Evolutionary conservation across 2,888 invertebrate genomes (phyloP).

Genomic region (Melangyna quadrimaculata): DNA sequence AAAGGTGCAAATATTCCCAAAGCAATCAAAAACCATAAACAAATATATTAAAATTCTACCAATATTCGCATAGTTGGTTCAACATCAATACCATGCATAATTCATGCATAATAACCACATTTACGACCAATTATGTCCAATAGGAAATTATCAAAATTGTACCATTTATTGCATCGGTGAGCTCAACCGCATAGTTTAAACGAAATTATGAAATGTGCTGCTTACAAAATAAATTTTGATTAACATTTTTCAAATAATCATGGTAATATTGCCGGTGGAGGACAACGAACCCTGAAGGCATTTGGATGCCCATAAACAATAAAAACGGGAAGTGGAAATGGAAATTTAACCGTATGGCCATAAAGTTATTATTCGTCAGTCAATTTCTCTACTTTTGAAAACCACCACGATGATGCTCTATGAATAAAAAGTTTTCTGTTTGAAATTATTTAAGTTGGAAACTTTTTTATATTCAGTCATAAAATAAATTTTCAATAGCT

Average conservation of each 20-base stretch:
- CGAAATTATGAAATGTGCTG: neutral
- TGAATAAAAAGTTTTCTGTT: neutral
- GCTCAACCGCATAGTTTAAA: neutral
- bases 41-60: neutral
- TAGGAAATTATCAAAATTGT: neutral
- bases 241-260: neutral
- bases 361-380: neutral
- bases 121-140: neutral
- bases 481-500: neutral
- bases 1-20: constrained; percentile 1
- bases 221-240: neutral
- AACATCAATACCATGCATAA: neutral
- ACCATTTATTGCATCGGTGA: neutral
- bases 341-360: neutral
- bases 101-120: neutral
- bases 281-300: neutral
- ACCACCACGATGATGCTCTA: neutral
- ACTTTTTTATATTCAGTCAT: neutral
- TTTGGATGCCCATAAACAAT: neutral
- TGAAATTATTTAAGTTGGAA: neutral
- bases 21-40: neutral
- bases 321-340: neutral
- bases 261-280: neutral
- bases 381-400: neutral
- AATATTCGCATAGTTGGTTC: neutral